phyloP scores from a whole-genome alignment of 2,113 vertebrate species.

The Brienomyrus longianalis region DNA sequence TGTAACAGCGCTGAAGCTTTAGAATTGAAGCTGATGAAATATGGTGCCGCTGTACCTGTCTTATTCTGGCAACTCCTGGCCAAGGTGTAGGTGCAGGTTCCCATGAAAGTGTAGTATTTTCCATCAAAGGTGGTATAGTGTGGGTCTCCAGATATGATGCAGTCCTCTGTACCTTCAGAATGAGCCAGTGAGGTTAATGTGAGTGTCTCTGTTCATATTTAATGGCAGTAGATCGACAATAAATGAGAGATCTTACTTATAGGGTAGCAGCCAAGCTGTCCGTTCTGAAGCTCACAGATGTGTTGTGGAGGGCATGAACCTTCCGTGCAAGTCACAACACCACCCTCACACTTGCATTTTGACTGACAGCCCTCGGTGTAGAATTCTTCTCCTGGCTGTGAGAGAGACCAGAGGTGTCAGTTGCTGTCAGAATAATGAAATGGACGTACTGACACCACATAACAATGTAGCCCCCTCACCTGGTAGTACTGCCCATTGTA shows the following conservation, averaged over 20 bases:
- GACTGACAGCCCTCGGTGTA: conserved; percentile 48
- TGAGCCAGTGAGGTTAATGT: not conserved
- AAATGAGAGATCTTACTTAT: conserved; percentile 42
- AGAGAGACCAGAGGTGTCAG: not conserved
- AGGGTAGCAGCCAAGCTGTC: conserved; percentile 63
- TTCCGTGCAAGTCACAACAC: conserved; percentile 42
- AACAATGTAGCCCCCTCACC: conserved; percentile 35
- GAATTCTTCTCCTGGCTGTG: conserved; percentile 58
- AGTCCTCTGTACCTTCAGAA: conserved; percentile 57
- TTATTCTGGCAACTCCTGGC: conserved; percentile 57
- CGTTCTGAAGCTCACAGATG: conserved; percentile 51
- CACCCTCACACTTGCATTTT: conserved; percentile 50
- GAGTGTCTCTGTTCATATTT: not conserved
- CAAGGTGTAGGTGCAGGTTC: conserved; percentile 73
- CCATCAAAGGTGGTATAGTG: conserved; percentile 77
- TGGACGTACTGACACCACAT: not conserved
- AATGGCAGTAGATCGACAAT: no score
- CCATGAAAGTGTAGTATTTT: conserved; percentile 71
- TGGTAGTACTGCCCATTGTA: conserved; percentile 58
- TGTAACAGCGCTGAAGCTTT: not conserved
- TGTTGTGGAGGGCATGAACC: conserved; percentile 52
- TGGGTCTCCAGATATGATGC: conserved; percentile 73
- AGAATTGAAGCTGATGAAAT: not conserved
- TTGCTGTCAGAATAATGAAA: not conserved
- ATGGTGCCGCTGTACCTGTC: conserved; percentile 40